Percentiles rank a stretch among this genome's conserved stretches.
phyloP scores from a whole-genome alignment of 2,888 invertebrate species.

The Nomada ruficornis region DNA sequence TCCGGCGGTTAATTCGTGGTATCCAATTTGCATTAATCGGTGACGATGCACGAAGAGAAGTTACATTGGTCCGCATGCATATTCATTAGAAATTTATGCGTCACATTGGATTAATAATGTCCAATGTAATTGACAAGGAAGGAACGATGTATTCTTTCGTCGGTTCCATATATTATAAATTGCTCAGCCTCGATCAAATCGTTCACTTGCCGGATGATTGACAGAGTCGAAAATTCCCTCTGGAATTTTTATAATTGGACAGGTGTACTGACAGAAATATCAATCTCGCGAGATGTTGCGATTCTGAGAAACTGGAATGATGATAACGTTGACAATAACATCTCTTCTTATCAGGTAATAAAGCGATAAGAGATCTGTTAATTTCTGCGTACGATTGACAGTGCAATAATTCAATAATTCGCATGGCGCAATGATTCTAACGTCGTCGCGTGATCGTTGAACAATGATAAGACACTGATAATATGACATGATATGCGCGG shows the following conservation, averaged over 20 bases:
- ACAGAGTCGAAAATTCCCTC: too few species aligned
- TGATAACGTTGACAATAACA: background rate
- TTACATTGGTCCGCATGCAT: conserved; percentile 30
- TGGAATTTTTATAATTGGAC: too few species aligned
- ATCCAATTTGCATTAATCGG: conserved; percentile 49
- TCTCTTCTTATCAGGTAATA: background rate
- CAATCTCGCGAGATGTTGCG: background rate
- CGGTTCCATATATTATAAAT: too few species aligned
- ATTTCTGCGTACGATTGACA: background rate
- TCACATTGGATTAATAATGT: too few species aligned
- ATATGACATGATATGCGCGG: background rate
- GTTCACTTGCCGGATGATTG: too few species aligned
- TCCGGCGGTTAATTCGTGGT: conserved; percentile 41
- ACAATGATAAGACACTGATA: background rate
- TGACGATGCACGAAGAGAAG: conserved; percentile 28
- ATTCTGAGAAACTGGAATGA: background rate
- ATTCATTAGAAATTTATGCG: conserved; percentile 35
- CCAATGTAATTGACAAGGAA: too few species aligned
- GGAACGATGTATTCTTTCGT: too few species aligned
- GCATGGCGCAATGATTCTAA: background rate
- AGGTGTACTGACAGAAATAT: background rate
- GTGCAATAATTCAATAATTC: too few species aligned
- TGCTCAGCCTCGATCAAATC: too few species aligned
- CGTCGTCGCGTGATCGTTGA: background rate
- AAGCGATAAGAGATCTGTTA: background rate